phyloP scores from a whole-genome alignment of 2,888 invertebrate genomes.

The Polydrusus cervinus region DNA sequence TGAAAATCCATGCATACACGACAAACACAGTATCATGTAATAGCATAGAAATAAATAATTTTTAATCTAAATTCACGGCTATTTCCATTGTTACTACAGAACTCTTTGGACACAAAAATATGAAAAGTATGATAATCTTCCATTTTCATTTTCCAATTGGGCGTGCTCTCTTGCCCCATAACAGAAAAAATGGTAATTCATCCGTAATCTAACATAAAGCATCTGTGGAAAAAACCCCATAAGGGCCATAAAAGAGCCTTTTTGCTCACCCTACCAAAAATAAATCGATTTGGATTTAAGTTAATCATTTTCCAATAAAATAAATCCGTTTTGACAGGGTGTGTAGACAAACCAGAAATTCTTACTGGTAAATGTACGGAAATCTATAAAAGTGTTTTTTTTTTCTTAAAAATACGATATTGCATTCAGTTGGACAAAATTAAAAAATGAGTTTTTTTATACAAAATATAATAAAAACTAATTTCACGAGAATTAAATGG shows the following conservation, averaged over 20 bases:
- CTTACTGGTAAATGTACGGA: not conserved
- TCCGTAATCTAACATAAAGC: not conserved
- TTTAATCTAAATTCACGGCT: slow-evolving; percentile 1
- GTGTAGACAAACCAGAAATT: not conserved
- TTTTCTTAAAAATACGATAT: too few species aligned
- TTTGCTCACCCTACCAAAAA: slow-evolving; percentile 15
- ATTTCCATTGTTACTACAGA: not conserved
- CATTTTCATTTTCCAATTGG: not conserved
- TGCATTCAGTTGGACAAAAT: too few species aligned
- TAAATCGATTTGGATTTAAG: slow-evolving; percentile 23
- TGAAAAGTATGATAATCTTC: slow-evolving; percentile 10
- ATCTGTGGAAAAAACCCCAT: slow-evolving; percentile 3
- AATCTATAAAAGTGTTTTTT: too few species aligned
- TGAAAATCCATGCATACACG: too few species aligned
- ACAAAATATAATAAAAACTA: too few species aligned
- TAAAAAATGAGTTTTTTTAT: too few species aligned
- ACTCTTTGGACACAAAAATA: not conserved
- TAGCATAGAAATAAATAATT: not conserved
- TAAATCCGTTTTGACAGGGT: slow-evolving; percentile 13
- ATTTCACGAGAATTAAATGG: too few species aligned
- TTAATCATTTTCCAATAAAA: slow-evolving; percentile 24
- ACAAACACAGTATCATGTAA: too few species aligned
- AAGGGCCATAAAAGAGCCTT: not conserved
- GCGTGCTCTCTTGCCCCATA: not conserved
- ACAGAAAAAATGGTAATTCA: slow-evolving; percentile 9